Evolutionary conservation across 2,797 vertebrate genomes (phyloP), one percentile per base, ranked within the genome.

Genomic region (Hoplostethus mediterraneus): DNA sequence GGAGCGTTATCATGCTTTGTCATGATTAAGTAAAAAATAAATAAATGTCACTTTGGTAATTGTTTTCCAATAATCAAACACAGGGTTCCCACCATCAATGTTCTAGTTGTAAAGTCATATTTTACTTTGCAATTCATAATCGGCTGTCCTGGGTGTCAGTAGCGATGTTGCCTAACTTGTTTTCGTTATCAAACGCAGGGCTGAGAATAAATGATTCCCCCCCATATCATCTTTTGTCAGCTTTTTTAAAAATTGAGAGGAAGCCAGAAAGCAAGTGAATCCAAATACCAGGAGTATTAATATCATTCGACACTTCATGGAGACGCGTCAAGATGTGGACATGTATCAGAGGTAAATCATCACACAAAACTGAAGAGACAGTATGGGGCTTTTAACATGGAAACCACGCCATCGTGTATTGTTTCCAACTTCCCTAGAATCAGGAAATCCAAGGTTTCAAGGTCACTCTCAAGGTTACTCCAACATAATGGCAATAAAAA

Each of bases 341-440:
- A 66, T 4, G 33, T 31, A 63, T 56, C 76, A 84, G 56, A 73
- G 51, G 45, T 74, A 33, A 45, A 47, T 68, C 21, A 58, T 67
- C 36, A 59, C 44, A 21, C 64, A 73, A 0, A 30, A 53, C 57
- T 16, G 40, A 59, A 77, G 77, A 63, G 77, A 63, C 5, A 54
- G 66, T 30, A 49, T 60, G 36, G 48, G 36, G 44, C 11, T 38
- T 83, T 14, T 30, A 16, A 38, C 31, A n/a, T 12, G 54, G 33
- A 30, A 58, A 40, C 21, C 28, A 33, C 48, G 48, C 87, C 90
- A 79, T 0, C 2, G n/a, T 54, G 75, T 66, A 87, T 90, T 90
- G 88, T 90, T 89, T 78, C 63, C 79, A 36, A 45, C 13, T 45
- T 45, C 44, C 44, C 44, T 14, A 61, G 60, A 54, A 11, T 64